Evolutionary conservation across 2,113 vertebrate species (phyloP), one percentile per base, ranked within the genome.

Genomic region (Neodontobutis hainanensis): DNA sequence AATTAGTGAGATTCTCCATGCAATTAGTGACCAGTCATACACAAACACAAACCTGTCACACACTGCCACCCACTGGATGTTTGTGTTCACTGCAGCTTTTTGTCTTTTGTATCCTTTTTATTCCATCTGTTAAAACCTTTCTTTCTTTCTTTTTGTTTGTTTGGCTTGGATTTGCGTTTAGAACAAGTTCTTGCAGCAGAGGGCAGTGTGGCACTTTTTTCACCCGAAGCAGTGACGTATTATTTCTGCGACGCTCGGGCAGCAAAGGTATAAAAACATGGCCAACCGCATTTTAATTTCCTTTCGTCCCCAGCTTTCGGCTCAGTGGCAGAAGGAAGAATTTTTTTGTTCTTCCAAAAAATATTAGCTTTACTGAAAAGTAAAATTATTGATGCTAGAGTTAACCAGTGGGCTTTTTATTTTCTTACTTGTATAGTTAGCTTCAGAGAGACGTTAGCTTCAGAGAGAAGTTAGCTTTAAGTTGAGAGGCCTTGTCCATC

Each of bases 261-360:
- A 27, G 19, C 19, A 27, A 27, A 3, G 1, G 3, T 80, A 35
- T 84, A 87, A 51, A 87, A 61, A 0, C 3, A 6, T 8, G 0
- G 0, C 15, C 8, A 4, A n/a, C 0, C 8, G 0, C 10, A 0
- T 0, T 0, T 0, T 1, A 4, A 3, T 0, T 0, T 4, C 65
- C 36, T 58, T 78, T 77, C 12, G 1, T 3, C 0, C 12, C 32
- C 11, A 2, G 9, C 0, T n/a, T 27, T 0, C 0, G 0, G 3
- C 0, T 0, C 0, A 0, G 1, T 0, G 0, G 4, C 3, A 0
- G 1, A 0, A 9, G 0, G 6, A 4, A 10, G 0, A 6, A 3
- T 40, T 9, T 1, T 8, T 0, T 5, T 8, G 1, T 38, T 11
- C 0, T 2, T 3, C 0, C 49, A 0, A 2, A 4, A n/a, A 27